A percentile compares a stretch with the other conserved stretches of the same genome.
Evolutionary conservation across 2,888 invertebrate species (phyloP).

Genomic region (Trimorus sp.): DNA sequence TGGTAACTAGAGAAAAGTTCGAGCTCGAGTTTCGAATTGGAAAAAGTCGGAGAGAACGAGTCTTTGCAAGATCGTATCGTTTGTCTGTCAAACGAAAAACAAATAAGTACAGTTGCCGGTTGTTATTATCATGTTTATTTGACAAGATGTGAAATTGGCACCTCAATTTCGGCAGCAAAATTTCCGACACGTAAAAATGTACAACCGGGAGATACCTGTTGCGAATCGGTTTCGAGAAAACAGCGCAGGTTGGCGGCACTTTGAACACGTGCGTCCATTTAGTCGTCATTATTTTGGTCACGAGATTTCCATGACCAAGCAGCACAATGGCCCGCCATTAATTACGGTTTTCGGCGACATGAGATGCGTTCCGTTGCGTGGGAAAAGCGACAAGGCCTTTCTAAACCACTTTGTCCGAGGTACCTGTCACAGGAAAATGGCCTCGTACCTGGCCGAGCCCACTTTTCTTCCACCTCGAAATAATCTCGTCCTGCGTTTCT

Average conservation of each 20-base stretch:
- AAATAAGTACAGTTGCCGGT: background rate
- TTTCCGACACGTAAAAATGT: slow-evolving; percentile 33
- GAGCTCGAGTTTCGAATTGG: too few species aligned
- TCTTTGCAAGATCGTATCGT: too few species aligned
- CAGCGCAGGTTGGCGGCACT: slow-evolving; percentile 8
- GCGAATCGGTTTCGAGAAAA: slow-evolving; percentile 30
- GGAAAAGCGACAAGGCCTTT: slow-evolving; percentile 51
- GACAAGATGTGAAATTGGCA: slow-evolving; percentile 11
- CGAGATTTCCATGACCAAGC: slow-evolving; percentile 49
- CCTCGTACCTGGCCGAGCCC: too few species aligned
- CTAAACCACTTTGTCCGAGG: slow-evolving; percentile 22
- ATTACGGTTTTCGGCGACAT: slow-evolving; percentile 51
- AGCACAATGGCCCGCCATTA: slow-evolving; percentile 43
- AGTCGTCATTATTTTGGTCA: slow-evolving; percentile 40
- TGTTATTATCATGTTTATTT: slow-evolving; percentile 6
- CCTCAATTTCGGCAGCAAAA: slow-evolving; percentile 5
- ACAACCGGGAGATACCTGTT: slow-evolving; percentile 47
- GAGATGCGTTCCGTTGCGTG: slow-evolving; percentile 36
- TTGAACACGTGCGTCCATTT: slow-evolving; percentile 42
- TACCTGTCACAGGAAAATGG: slow-evolving; percentile 30
- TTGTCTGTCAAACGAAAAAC: too few species aligned
- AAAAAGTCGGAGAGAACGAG: too few species aligned
- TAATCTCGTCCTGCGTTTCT: too few species aligned
- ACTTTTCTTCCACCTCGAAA: background rate
- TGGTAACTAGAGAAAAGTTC: too few species aligned